Evolutionary conservation across 2,113 vertebrate species (phyloP), one percentile per base, ranked within the genome.

Genomic region (Oreochromis niloticus): DNA sequence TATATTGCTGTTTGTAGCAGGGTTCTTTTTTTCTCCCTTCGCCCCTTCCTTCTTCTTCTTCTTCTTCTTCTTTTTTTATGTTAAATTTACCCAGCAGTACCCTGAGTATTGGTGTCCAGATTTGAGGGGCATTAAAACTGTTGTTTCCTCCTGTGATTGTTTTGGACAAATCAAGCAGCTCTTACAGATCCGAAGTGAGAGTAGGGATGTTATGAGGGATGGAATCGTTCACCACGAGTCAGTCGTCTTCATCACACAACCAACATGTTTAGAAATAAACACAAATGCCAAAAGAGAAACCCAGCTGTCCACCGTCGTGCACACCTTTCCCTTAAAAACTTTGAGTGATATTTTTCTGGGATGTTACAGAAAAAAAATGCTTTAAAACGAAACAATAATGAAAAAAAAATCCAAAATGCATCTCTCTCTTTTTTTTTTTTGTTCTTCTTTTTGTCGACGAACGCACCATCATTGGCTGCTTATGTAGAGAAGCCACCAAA

Each of bases 81-180:
- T 27, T 10, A 39, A 66, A 66, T 56, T 88, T 66, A 90, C 90
- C 85, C 86, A 78, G 90, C 84, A 86, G 59, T 84, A 82, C 84
- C 90, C 91, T 17, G 79, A 92, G 87, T 88, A 83, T 92, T 83
- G 73, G 86, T 92, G 93, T 95, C 93, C 91, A 89, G 84, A 90
- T 95, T 91, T 87, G 81, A 95, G 95, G 92, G 95, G 94, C 95
- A 95, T 95, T 91, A 89, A 86, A 94, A 82, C 84, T 91, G 91
- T 91, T 94, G 93, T 95, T 96, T 96, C 95, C 95, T 96, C 95
- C 91, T 91, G 93, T 92, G 91, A 94, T 94, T 91, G 87, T 94
- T 96, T 95, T 94, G 88, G 95, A 94, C 92, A 94, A 94, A 95
- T 94, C 87, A 71, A 92, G 89, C 88, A 93, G 92, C 87, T 89